These are phyloP conservation scores for Leptopilina drosophilae DNA, from an alignment of 2,888 invertebrate species.

Conservation along the genomic window DNA sequence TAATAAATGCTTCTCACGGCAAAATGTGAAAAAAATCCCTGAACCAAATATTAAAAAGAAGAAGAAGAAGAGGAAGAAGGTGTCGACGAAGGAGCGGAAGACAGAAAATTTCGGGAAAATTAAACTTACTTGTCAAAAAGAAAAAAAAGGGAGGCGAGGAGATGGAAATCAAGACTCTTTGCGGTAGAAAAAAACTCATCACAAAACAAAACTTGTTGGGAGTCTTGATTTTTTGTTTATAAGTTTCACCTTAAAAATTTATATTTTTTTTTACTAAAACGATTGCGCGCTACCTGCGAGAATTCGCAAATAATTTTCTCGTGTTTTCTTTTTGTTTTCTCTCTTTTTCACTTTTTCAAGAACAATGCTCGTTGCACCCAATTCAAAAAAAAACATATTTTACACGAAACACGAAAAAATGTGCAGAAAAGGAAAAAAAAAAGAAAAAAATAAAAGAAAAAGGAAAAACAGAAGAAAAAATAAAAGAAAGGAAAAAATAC, in stretches of 20 bases:
- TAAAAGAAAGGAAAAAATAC: not conserved
- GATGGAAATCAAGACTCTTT: not conserved
- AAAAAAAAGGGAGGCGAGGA: not conserved
- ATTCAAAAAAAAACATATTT: not conserved
- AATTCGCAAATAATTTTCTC: not conserved
- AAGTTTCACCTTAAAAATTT: slow-evolving; percentile 8
- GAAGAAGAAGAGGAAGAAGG: too few relatives aligned
- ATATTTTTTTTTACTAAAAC: not conserved
- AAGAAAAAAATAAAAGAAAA: too few relatives aligned
- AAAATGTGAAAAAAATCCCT: slow-evolving; percentile 27
- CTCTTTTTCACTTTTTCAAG: not conserved
- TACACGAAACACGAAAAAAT: not conserved
- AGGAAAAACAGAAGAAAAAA: too few relatives aligned
- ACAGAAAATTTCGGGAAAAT: slow-evolving; percentile 2
- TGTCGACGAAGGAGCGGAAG: slow-evolving; percentile 8
- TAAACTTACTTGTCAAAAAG: slow-evolving; percentile 9
- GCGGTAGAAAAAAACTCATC: not conserved
- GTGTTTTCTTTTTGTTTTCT: too few relatives aligned
- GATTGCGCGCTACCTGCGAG: slow-evolving; percentile 15
- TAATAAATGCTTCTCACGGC: slow-evolving; percentile 34
- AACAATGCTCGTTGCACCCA: slow-evolving; percentile 35
- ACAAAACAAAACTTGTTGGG: not conserved
- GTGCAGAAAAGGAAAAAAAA: not conserved
- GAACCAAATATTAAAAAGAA: not conserved
- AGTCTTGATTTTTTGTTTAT: not conserved